Percentiles rank a stretch among this genome's conserved stretches.
phyloP scores from a whole-genome alignment of 1,140 invertebrate species.

The Macrobrachium nipponense region DNA sequence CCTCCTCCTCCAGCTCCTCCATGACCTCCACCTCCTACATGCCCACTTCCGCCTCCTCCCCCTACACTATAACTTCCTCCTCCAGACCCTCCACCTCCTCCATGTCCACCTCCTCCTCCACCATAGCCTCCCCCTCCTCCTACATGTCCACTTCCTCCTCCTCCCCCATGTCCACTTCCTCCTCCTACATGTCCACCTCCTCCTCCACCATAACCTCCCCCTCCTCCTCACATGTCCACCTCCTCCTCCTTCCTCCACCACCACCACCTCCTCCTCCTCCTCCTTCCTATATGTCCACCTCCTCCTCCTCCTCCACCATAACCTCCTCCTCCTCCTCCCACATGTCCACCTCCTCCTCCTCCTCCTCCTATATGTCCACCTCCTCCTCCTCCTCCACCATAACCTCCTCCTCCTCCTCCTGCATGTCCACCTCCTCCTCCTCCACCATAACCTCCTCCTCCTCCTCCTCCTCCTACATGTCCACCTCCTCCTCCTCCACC shows the following conservation, averaged over 20 bases:
- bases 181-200: background rate
- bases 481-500: background rate
- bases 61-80: background rate
- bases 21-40: background rate
- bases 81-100: background rate
- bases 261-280: background rate
- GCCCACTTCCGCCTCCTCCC: background rate
- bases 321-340: background rate
- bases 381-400: background rate
- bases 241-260: background rate
- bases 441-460: slow-evolving; percentile 7
- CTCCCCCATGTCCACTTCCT: background rate
- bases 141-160: background rate
- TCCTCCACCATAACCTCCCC: background rate
- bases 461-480: background rate
- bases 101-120: background rate
- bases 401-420: background rate
- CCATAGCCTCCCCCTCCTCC: background rate
- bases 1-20: background rate
- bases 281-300: background rate
- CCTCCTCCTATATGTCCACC: background rate
- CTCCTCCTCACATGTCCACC: background rate
- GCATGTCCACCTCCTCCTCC: background rate
- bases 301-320: slow-evolving; percentile 12
- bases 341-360: background rate